Evolutionary conservation across 2,113 vertebrate genomes (phyloP).

Genomic region (Eurypyga helias): DNA sequence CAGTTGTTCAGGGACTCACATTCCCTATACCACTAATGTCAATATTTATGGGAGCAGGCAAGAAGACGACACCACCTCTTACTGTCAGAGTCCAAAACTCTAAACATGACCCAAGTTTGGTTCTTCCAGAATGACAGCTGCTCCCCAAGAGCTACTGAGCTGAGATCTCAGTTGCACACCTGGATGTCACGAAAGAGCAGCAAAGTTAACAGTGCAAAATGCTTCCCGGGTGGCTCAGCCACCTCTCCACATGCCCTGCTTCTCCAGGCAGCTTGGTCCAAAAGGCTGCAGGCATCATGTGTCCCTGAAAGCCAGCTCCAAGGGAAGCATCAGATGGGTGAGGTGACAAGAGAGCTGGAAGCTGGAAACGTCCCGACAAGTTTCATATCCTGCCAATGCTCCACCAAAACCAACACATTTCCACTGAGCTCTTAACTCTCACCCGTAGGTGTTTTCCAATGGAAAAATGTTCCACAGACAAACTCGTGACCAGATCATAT

Average conservation of each 20-base stretch:
- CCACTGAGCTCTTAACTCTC: neutral
- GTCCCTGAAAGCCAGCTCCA: neutral
- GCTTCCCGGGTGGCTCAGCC: neutral
- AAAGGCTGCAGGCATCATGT: neutral
- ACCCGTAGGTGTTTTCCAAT: neutral
- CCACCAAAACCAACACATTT: constrained; percentile 1
- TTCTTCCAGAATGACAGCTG: neutral
- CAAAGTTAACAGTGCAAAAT: neutral
- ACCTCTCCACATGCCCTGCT: neutral
- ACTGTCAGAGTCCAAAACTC: neutral
- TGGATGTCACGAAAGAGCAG: neutral
- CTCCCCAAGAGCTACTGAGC: neutral
- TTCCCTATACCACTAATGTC: neutral
- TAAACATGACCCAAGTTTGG: neutral
- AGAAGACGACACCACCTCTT: neutral
- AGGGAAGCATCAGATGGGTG: neutral
- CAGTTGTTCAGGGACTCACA: neutral
- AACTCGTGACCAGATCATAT: neutral
- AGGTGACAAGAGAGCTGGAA: neutral
- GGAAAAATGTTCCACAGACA: neutral
- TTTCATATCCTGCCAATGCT: neutral
- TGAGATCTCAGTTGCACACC: neutral
- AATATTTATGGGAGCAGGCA: neutral
- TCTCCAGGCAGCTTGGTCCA: neutral
- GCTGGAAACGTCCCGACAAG: neutral